Evolutionary conservation across 2,113 vertebrate species (phyloP).

Genomic region (Lamprotornis superbus): DNA sequence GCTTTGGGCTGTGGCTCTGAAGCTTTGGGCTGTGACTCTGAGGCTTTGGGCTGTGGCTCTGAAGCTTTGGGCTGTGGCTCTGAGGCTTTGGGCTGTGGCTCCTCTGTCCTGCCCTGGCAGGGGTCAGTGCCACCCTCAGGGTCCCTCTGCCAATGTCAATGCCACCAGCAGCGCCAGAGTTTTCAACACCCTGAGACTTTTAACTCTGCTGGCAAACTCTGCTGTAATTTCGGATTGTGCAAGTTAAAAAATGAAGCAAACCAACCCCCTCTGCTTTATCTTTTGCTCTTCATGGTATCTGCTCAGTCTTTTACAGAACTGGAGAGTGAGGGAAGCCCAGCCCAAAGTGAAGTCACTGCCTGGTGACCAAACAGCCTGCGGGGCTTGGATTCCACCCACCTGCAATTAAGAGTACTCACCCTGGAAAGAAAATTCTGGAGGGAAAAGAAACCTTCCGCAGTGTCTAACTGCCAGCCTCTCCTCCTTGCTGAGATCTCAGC

Average conservation of each 20-base stretch:
- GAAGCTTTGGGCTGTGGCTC: too few relatives aligned
- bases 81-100: too few relatives aligned
- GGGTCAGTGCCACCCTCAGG: not conserved
- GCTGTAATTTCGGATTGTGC: not conserved
- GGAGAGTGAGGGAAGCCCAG: not conserved
- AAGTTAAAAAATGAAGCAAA: not conserved
- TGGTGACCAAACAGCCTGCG: not conserved
- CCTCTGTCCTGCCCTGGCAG: not conserved
- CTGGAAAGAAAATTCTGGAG: not conserved
- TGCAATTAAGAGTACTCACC: not conserved
- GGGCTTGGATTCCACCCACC: slow-evolving; percentile 21
- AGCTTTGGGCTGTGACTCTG: too few relatives aligned
- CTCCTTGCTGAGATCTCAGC: not conserved
- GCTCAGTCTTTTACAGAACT: not conserved
- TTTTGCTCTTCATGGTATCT: not conserved
- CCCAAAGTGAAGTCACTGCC: slow-evolving; percentile 17
- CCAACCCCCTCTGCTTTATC: not conserved
- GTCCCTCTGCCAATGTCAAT: rapidly evolving
- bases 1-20: too few relatives aligned
- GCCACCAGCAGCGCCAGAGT: not conserved
- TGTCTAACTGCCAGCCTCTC: not conserved
- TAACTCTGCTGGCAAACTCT: not conserved
- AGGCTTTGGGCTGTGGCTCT: too few relatives aligned
- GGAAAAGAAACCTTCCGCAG: not conserved
- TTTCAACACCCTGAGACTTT: not conserved